Evolutionary conservation across 2,797 vertebrate genomes (phyloP).

Genomic region (Xenentodon cancila): DNA sequence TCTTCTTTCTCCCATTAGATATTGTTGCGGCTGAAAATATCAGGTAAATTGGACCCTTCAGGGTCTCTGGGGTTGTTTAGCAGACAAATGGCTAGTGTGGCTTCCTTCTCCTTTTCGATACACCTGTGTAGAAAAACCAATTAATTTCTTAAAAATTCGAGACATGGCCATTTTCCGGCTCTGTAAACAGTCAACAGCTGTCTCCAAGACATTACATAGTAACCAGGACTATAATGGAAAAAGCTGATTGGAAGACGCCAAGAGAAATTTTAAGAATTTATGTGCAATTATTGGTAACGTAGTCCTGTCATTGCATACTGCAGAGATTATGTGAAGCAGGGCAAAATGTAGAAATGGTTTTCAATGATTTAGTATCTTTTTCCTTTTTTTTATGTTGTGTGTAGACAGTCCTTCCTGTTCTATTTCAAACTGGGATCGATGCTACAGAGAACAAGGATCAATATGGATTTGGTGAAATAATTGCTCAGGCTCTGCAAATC

Average conservation of each 20-base stretch:
- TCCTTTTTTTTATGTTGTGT: conserved; percentile 12
- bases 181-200: too few species aligned
- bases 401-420: conserved; percentile 31
- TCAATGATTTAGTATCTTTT: conserved; percentile 3
- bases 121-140: too few species aligned
- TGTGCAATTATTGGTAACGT: neutral
- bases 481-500: conserved; percentile 23
- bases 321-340: neutral
- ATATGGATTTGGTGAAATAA: conserved; percentile 42
- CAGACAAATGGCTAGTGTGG: too few species aligned
- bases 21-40: too few species aligned
- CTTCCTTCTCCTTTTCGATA: too few species aligned
- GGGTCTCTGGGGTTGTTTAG: too few species aligned
- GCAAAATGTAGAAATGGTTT: conserved; percentile 13
- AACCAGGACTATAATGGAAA: neutral
- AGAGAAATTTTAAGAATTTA: neutral
- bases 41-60: too few species aligned
- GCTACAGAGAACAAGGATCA: conserved; percentile 35
- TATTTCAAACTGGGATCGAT: conserved; percentile 39
- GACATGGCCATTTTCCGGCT: too few species aligned
- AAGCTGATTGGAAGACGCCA: neutral
- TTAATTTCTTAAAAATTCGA: too few species aligned
- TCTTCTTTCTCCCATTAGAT: too few species aligned
- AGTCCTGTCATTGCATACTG: neutral
- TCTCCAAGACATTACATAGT: neutral